Evolutionary conservation across 1,140 invertebrate species (phyloP), one percentile per base, ranked within the genome.

Genomic region (Eupeodes corollae): DNA sequence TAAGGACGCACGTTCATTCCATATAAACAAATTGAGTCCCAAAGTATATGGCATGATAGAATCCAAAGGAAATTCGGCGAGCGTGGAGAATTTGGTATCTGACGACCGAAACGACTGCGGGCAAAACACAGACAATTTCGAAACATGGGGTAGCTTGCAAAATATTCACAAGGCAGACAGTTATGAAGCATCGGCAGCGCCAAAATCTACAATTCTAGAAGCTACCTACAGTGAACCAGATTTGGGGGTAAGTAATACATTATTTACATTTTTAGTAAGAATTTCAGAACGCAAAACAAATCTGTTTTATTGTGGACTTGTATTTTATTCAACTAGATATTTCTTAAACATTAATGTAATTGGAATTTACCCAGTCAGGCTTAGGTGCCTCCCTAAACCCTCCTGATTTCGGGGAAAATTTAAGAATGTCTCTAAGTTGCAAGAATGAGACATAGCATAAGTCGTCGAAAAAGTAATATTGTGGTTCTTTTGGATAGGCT

Each of bases 131-230:
- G 38, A 48, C 14, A 14, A 18, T 11, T 15, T 46, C 10, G 48
- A 50, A 9, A 67, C 61, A 11, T 79, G 77, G 76, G 75, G 75
- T 26, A 79, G 77, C 50, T 55, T 79, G 1, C 77, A 79, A 50
- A 77, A 79, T 44, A 68, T 79, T 41, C 62, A 61, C 21, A 31
- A 12, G 43, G 10, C 31, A 15, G 40, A 42, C 3, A 16, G 6
- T 18, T 42, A 32, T 10, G n/a, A 16, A 10, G 51, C 34, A 12
- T 44, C 46, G 1, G 42, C 50, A 12, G 35, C 49, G n/a, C 46
- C 42, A 9, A 51, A 52, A 0, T 46, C 54, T 32, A 52, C 55
- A 32, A 56, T 54, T 30, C 16, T 63, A 37, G 60, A 64, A 55
- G 59, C 59, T 53, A 68, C 67, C 10, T 61, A 66, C 19, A 71